Conservation (phyloP, 2,888 invertebrate species). For the Aromia moschata region DNA sequence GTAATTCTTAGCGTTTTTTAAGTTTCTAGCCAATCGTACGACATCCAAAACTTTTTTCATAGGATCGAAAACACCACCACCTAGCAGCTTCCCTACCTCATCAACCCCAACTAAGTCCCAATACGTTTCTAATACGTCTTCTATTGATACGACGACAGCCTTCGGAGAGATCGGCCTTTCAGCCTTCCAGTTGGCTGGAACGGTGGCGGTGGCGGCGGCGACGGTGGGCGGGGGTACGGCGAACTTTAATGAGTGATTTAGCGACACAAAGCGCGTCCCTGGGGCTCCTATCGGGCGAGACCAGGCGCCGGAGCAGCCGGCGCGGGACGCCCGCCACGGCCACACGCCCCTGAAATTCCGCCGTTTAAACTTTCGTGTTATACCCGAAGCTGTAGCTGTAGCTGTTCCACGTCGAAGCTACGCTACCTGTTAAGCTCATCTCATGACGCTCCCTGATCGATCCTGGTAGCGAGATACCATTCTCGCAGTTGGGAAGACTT, state of each 20-base stretch:
- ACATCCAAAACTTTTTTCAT: too few relatives aligned
- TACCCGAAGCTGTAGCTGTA: conserved; percentile 9
- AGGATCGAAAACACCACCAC: too few relatives aligned
- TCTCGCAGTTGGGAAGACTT: too few relatives aligned
- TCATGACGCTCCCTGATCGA: too few relatives aligned
- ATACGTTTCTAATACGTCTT: too few relatives aligned
- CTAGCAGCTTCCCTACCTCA: too few relatives aligned
- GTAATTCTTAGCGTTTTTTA: too few relatives aligned
- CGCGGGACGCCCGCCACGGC: conserved; percentile 13
- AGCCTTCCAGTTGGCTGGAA: conserved; percentile 13
- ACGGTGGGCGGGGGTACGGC: conserved; percentile 37
- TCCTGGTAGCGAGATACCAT: too few relatives aligned
- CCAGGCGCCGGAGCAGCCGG: conserved; percentile 54
- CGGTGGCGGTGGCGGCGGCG: conserved; percentile 9
- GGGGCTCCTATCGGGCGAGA: conserved; percentile 61
- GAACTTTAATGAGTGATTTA: conserved; percentile 61
- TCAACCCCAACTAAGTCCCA: too few relatives aligned
- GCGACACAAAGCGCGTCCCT: conserved; percentile 60
- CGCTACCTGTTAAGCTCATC: conserved; percentile 18
- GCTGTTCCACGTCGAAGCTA: conserved; percentile 20
- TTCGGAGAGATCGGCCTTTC: conserved; percentile 18
- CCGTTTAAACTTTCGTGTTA: conserved; percentile 15
- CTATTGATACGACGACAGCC: too few relatives aligned
- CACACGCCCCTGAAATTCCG: conserved; percentile 13
- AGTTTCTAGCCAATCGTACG: too few relatives aligned